Evolutionary conservation across 2,888 invertebrate genomes (phyloP).

Genomic region (Mesorhabditis belari): DNA sequence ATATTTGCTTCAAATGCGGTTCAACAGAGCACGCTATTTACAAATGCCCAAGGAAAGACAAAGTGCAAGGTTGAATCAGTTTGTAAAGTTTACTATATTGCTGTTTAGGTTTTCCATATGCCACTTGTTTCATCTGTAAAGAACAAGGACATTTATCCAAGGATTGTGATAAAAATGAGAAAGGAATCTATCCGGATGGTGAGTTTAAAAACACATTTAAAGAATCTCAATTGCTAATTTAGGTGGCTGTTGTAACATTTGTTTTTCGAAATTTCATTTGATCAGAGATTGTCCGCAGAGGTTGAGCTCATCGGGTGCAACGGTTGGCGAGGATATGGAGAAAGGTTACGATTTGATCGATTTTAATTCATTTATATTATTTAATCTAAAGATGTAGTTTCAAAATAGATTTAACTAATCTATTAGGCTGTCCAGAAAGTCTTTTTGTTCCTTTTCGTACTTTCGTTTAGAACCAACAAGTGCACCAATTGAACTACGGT

Average conservation of each 20-base stretch:
- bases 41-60: conserved; percentile 40
- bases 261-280: conserved; percentile 78
- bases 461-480: no score
- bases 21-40: conserved; percentile 74
- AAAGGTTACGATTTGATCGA: no score
- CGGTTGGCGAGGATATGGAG: no score
- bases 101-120: conserved; percentile 68
- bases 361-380: no score
- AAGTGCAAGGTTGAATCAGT: conserved; percentile 22
- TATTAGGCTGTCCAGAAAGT: no score
- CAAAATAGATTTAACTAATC: no score
- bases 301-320: conserved; percentile 3
- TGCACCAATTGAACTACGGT: no score
- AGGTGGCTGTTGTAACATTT: conserved; percentile 65
- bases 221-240: conserved; percentile 23
- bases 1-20: conserved; percentile 79
- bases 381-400: no score
- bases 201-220: background rate
- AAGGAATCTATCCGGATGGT: conserved; percentile 78
- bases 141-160: conserved; percentile 79
- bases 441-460: no score
- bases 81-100: background rate
- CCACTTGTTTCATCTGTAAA: conserved; percentile 79
- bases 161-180: conserved; percentile 80
- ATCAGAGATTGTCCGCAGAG: conserved; percentile 64